These are phyloP conservation scores for Chalcis sispes DNA, from an alignment of 2,888 invertebrate species.

Conservation along the genomic window DNA sequence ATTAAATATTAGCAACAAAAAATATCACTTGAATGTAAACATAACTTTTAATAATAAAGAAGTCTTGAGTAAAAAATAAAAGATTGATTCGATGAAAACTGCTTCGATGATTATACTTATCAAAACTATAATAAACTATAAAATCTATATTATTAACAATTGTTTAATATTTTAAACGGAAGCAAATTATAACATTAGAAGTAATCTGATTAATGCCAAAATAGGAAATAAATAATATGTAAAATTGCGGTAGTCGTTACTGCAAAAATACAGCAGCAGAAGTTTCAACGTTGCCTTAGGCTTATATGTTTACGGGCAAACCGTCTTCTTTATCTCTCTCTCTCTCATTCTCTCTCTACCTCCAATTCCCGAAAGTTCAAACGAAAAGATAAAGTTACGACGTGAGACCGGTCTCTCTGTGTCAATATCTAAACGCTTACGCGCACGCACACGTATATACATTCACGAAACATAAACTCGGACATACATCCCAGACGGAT, in stretches of 20 bases:
- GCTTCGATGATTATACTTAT: no score
- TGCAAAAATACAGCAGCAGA: neutral
- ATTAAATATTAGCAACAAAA: no score
- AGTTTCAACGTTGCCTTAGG: slow-evolving; percentile 7
- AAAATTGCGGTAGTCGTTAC: neutral
- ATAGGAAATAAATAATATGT: slow-evolving; percentile 37
- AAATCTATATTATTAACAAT: no score
- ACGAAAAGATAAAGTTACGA: slow-evolving; percentile 37
- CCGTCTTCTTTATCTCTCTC: neutral
- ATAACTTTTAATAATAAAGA: no score
- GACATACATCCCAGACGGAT: slow-evolving; percentile 23
- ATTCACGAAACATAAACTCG: neutral
- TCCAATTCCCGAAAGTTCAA: slow-evolving; percentile 17
- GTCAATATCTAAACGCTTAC: neutral
- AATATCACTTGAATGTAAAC: no score
- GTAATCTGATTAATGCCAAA: neutral
- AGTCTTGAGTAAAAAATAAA: no score
- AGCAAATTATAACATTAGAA: no score
- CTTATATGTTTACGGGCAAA: neutral
- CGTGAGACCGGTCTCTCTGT: neutral
- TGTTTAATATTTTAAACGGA: no score
- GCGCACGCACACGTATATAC: neutral
- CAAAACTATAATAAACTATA: no score
- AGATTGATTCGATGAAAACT: no score
- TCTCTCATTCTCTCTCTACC: neutral